Evolutionary conservation across 1,140 invertebrate genomes (phyloP), one percentile per base, ranked within the genome.

Genomic region (Drosophila gunungcola): DNA sequence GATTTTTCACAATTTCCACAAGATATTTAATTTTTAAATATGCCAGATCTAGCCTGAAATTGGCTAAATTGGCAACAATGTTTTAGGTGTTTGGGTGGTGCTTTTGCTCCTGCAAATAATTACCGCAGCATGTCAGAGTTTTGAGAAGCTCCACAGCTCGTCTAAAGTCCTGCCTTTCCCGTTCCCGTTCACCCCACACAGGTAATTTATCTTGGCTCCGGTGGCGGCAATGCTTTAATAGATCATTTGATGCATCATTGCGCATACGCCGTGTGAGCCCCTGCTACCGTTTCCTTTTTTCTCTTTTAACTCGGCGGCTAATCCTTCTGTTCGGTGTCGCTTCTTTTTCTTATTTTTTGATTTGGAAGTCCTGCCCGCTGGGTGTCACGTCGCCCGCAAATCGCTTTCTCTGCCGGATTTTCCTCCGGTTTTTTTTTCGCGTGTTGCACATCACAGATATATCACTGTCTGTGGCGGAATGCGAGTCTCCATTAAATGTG

Each of bases 161-260:
- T 46, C 52, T 51, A n/a, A 2, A 16, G 29, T 25, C 25, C 16
- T 39, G 12, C n/a, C n/a, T 21, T 21, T 21, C 16, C 57, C 16
- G 13, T 16, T n/a, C 32, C 56, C 16, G 29, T n/a, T 25, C 61
- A 42, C 42, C 67, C 70, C 43, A 1, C 36, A 69, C 42, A 69
- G 64, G 51, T 70, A 70, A 70, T 70, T 70, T 57, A 70, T 70
- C 67, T 70, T 69, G 42, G n/a, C 38, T 39, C 7, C 36, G 25
- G 9, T 46, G 39, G 29, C 7, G 32, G 21, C 55, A n/a, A 34
- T 55, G 54, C 55, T 51, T 55, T 86, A 68, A 88, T 86, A 79
- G 79, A 88, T 86, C 67, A 83, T 86, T 86, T 86, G 70, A 76
- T 80, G 75, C 83, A 89, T 79, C 83, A 86, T 86, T 88, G 81